Evolutionary conservation across 2,797 vertebrate genomes (phyloP).

Genomic region (Euphonia xanthogaster): DNA sequence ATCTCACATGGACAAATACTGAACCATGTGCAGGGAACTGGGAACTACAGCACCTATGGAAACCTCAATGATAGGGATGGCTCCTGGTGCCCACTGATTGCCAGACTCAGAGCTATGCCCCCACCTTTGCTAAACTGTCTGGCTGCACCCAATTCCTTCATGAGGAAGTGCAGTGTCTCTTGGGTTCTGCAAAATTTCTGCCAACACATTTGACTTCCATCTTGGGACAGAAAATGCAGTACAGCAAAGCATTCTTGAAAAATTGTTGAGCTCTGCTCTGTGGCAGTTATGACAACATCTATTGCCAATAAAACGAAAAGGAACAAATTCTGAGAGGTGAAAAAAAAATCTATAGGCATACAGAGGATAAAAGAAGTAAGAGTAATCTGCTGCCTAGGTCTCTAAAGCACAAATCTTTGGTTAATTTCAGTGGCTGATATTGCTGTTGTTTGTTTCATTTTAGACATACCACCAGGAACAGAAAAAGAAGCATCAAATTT

Average conservation of each 20-base stretch:
- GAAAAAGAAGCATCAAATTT: neutral
- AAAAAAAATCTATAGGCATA: neutral
- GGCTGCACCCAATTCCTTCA: neutral
- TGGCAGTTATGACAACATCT: neutral
- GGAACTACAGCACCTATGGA: neutral
- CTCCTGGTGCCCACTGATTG: neutral
- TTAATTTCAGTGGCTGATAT: neutral
- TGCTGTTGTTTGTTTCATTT: constrained; percentile 18
- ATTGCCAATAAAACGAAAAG: constrained; percentile 23
- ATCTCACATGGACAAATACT: neutral
- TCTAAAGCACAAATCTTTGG: constrained; percentile 11
- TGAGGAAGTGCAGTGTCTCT: neutral
- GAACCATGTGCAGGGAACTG: neutral
- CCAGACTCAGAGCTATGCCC: neutral
- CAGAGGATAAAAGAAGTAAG: neutral
- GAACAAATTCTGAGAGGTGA: neutral
- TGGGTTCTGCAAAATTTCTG: neutral
- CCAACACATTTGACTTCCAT: neutral
- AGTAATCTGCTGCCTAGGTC: neutral
- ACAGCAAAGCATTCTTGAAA: constrained; percentile 22
- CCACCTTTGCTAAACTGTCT: neutral
- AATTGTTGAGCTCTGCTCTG: constrained; percentile 8
- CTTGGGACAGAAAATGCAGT: constrained; percentile 26
- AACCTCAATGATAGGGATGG: neutral
- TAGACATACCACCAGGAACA: neutral